Base-by-base conservation (phyloP, 2,888 invertebrate species). In the Ormyrus thymus region DNA sequence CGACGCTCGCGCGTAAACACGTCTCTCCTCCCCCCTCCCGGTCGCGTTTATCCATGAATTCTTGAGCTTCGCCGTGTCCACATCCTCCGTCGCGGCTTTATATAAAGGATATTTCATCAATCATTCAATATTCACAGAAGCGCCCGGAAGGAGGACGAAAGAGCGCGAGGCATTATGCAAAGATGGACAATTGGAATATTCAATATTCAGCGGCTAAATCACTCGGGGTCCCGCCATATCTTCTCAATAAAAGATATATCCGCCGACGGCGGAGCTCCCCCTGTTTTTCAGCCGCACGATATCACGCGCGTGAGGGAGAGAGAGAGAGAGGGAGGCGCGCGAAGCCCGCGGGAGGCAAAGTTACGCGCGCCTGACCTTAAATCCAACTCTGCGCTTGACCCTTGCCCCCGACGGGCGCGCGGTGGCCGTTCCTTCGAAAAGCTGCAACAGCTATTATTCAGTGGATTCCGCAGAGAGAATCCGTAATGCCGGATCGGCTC, bases 181-280 rank as follows among this genome's bases (percentile, higher is more conserved):
- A 76, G 68, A 76, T 69, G 75, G 75, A 76, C 68, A 76, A 76
- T 76, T 76, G 75, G 53, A 69, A 66, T 76, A 76, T 76, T 76
- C 75, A 76, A 76, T 76, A 76, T 76, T 69, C 75, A 76, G 45
- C 51, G 48, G 46, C 75, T 69, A 76, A 76, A 76, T 69, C 69
- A 76, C 53, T 69, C 61, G 69, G 68, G n/a, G 43, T 43, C 50
- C 43, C 45, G 9, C 11, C 56, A 13, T 11, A 56, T 43, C 15
- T 7, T 6, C 45, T 69, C 51, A 59, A 72, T 76, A 76, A 76
- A 76, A 76, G 45, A 76, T 76, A 74, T 13, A 69, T 15, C 9
- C 29, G 29, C 29, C 29, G 4, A 29, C 3, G 29, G 29, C 29
- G 7, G 48, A 46, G 13, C 45, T 56, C 13, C 13, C 11, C 11